Evolutionary conservation across 2,113 vertebrate genomes (phyloP).

Genomic region (Cheilinus undulatus): DNA sequence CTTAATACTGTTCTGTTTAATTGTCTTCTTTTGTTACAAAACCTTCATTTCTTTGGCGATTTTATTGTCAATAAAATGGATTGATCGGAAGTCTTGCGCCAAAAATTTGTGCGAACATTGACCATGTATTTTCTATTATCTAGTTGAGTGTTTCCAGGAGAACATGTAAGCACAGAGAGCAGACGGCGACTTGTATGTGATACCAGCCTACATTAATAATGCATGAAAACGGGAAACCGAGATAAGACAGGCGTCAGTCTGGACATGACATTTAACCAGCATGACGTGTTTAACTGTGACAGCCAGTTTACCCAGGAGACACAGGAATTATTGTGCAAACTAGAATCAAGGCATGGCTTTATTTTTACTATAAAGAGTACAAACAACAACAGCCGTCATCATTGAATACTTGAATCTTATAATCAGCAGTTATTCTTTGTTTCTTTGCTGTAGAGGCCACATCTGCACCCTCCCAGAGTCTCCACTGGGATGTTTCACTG

Average conservation of each 20-base stretch:
- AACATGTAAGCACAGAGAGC: constrained; percentile 46
- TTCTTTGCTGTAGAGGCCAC: constrained; percentile 22
- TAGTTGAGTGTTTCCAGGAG: constrained; percentile 29
- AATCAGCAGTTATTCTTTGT: neutral
- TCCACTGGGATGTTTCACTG: constrained; percentile 37
- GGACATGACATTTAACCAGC: constrained; percentile 77
- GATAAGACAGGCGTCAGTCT: constrained; percentile 75
- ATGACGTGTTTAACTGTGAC: constrained; percentile 63
- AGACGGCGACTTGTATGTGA: constrained; percentile 56
- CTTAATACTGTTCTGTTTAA: no score
- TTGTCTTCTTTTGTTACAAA: no score
- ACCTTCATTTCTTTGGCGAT: no score
- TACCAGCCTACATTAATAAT: constrained; percentile 80
- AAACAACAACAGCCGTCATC: neutral
- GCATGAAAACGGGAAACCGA: constrained; percentile 76
- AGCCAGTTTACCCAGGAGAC: constrained; percentile 36
- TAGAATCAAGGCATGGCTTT: neutral
- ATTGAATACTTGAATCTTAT: neutral
- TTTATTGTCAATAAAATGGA: no score
- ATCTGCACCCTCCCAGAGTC: constrained; percentile 22
- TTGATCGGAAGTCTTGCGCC: no score
- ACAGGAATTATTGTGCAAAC: constrained; percentile 17
- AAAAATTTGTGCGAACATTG: neutral
- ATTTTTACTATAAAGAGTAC: neutral
- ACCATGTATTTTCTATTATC: neutral